Base-by-base conservation (phyloP, 1,140 invertebrate species). In the Procambarus clarkii region DNA sequence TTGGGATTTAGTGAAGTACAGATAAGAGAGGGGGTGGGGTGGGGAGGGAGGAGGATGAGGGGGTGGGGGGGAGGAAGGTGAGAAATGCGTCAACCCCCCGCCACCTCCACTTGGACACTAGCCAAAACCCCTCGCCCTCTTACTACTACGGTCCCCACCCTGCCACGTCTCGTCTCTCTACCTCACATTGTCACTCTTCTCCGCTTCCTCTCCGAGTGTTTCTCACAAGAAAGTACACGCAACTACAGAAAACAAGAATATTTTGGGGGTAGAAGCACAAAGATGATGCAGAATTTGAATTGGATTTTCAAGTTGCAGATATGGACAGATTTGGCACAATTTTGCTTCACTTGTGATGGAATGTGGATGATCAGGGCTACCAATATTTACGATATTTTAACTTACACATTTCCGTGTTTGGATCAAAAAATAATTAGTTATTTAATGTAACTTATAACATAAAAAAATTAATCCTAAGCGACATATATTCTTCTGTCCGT, bases 291-390 rank as follows among this genome's bases (percentile, higher is more conserved):
- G 34, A 34, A 34, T 34, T 34, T 34, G 34, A 34, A 34, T 34
- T 34, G 34, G 34, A 34, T 34, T 34, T 34, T 9, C 8, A 54
- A 54, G 50, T 54, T 13, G 8, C 50, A 2, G 13, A 54, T 9
- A 54, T 54, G 11, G 11, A 5, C 5, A 34, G 11, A 34, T 34
- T 24, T 74, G 69, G 69, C 69, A 74, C n/a, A 8, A 34, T 74
- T 18, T 5, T 18, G 13, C 21, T 5, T 24, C 69, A 21, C 24
- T 34, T 74, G 69, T 74, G 69, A 74, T 34, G 69, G 69, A 74
- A 74, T 74, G 69, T 74, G 69, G n/a, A 69, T 8, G 69, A 2
- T 74, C 69, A 74, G 69, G 69, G 69, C 69, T 74, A 74, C 69
- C 69, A 74, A 74, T 34, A 34, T 34, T 74, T 34, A 34, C n/a